Evolutionary conservation across 2,888 invertebrate species (phyloP).

Genomic region (Nudaria mundana): DNA sequence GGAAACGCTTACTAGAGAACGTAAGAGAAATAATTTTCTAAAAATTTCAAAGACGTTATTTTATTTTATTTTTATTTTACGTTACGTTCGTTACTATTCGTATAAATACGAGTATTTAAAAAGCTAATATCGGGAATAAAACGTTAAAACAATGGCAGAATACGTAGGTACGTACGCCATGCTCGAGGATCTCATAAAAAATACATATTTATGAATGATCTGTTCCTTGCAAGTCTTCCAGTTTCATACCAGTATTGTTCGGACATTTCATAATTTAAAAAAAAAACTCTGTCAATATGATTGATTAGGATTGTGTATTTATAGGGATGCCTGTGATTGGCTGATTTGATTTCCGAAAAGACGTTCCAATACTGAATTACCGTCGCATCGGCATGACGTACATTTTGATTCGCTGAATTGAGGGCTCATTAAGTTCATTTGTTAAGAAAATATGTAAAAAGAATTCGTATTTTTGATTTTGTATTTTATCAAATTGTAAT

Average conservation of each 20-base stretch:
- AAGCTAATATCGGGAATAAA: slow-evolving; percentile 29
- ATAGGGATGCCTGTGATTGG: slow-evolving; percentile 52
- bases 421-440: slow-evolving; percentile 25
- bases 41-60: no score
- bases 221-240: no score
- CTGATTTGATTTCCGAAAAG: slow-evolving; percentile 57
- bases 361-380: slow-evolving; percentile 44
- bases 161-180: slow-evolving; percentile 16
- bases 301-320: slow-evolving; percentile 61
- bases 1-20: no score
- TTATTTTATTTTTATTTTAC: no score
- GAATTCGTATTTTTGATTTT: slow-evolving; percentile 30
- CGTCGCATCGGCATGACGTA: slow-evolving; percentile 40
- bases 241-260: no score
- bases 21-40: no score
- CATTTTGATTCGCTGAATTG: slow-evolving; percentile 44
- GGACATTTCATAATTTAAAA: slow-evolving; percentile 28
- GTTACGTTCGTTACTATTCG: slow-evolving; percentile 26
- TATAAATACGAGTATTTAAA: slow-evolving; percentile 33
- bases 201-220: slow-evolving; percentile 26
- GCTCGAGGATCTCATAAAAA: slow-evolving; percentile 28
- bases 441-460: slow-evolving; percentile 24
- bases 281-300: slow-evolving; percentile 44
- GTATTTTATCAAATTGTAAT: no score
- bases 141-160: slow-evolving; percentile 29